These are phyloP conservation scores for Drosophila mayaguana DNA, from an alignment of 2,888 invertebrate species.

Conservation along the genomic window DNA sequence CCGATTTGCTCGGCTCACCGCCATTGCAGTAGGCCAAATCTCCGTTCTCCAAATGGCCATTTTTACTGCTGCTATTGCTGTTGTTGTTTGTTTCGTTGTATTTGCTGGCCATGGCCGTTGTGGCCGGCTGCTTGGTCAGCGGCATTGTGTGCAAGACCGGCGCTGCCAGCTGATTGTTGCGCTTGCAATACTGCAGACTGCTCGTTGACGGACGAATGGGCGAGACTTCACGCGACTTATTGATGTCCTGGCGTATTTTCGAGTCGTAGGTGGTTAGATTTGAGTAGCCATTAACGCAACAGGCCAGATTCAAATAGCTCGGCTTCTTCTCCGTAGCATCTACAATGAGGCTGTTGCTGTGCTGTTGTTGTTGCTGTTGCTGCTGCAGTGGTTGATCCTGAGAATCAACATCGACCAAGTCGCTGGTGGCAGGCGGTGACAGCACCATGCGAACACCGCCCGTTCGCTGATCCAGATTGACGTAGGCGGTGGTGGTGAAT, in stretches of 20 bases:
- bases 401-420: slow-evolving; percentile 52
- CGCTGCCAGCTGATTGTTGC: slow-evolving; percentile 87
- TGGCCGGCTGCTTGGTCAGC: slow-evolving; percentile 58
- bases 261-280: slow-evolving; percentile 95
- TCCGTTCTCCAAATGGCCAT: slow-evolving; percentile 63
- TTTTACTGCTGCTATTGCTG: slow-evolving; percentile 30
- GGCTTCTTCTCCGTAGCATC: slow-evolving; percentile 88
- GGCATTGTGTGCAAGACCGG: slow-evolving; percentile 83
- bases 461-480: slow-evolving; percentile 76
- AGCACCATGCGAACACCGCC: slow-evolving; percentile 83
- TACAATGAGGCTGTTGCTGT: slow-evolving; percentile 11
- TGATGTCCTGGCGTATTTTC: slow-evolving; percentile 90
- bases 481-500: slow-evolving; percentile 60
- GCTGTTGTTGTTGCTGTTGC: neutral
- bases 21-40: slow-evolving; percentile 66
- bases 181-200: slow-evolving; percentile 85
- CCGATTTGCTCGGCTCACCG: slow-evolving; percentile 37
- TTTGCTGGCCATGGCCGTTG: slow-evolving; percentile 31
- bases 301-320: slow-evolving; percentile 94
- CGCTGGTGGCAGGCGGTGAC: slow-evolving; percentile 60
- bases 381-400: slow-evolving; percentile 5
- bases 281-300: slow-evolving; percentile 96
- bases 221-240: slow-evolving; percentile 90
- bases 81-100: slow-evolving; percentile 61
- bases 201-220: slow-evolving; percentile 88